Evolutionary conservation across 2,888 invertebrate genomes (phyloP), one percentile per base, ranked within the genome.

Genomic region (Tachina fera): DNA sequence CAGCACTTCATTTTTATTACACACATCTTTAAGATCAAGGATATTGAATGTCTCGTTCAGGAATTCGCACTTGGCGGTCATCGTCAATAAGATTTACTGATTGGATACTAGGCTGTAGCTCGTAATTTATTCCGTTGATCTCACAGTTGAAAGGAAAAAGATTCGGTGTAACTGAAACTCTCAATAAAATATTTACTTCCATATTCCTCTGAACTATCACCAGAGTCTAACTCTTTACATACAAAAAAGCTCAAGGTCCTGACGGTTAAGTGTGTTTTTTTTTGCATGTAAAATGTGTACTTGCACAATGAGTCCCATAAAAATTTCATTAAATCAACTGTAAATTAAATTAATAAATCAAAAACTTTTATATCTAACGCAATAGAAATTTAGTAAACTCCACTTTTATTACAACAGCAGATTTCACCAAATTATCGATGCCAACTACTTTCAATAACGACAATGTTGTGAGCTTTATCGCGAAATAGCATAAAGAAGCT

Each of bases 161-260:
- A 41, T 49, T 47, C 65, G 65, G 14, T 47, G 19, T 53, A 19
- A 19, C 53, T 6, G 10, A 39, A 51, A 16, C 53, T 51, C 6
- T 68, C 51, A 41, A 39, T 16, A 8, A 41, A 68, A 53, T 41
- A 51, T 41, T 53, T 41, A n/a, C 31, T 49, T 67, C 19, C 47
- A 67, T 31, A 49, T 1, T 67, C 47, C 9, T 22, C 65, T 49
- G 41, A 68, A 31, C 53, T 41, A 3, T 3, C 53, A 41, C n/a
- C 41, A 51, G 41, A 39, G 41, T 39, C 53, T 51, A 19, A 53
- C 8, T 68, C 51, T 53, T 68, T 53, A 11, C 16, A 53, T 0
- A 68, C 16, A 53, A 68, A 41, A n/a, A 41, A 41, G 39, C 53
- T 53, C 41, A 51, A 68, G 41, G 16, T 51, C 51, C 11, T 53